A percentile compares a stretch with the other conserved stretches of the same genome.
These are phyloP conservation scores for Mylabris phalerata DNA, from an alignment of 1,140 invertebrate species.

Conservation along the genomic window DNA sequence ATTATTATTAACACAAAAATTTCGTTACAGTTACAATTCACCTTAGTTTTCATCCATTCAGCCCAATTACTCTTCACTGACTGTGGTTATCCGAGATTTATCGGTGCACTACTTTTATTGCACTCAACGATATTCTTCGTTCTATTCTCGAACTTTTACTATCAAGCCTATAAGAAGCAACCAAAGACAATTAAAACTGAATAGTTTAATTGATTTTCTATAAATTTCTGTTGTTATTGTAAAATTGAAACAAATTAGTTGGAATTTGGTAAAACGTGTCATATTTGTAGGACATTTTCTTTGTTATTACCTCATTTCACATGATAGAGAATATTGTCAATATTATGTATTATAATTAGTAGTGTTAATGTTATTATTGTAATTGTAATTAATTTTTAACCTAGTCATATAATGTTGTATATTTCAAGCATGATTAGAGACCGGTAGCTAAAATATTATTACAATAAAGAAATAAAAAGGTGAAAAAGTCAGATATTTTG, in stretches of 20 bases:
- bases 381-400: conserved; percentile 9
- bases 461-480: too few species aligned
- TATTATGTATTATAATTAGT: too few species aligned
- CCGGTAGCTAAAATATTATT: too few species aligned
- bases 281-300: too few species aligned
- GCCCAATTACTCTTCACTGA: conserved; percentile 65
- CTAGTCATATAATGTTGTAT: not conserved
- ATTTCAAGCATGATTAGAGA: too few species aligned
- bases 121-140: conserved; percentile 88
- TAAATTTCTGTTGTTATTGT: not conserved
- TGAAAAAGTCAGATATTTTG: too few species aligned
- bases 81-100: conserved; percentile 69
- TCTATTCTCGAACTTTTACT: conserved; percentile 88
- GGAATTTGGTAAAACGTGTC: too few species aligned
- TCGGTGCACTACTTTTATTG: conserved; percentile 68
- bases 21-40: conserved; percentile 63
- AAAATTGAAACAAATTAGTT: not conserved
- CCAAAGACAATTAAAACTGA: conserved; percentile 20
- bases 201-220: conserved; percentile 5
- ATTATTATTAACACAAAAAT: not conserved
- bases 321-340: too few species aligned
- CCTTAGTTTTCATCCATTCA: conserved; percentile 66
- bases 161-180: conserved; percentile 61
- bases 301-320: too few species aligned
- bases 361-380: conserved; percentile 3